Evolutionary conservation across 1,140 invertebrate species (phyloP).

Genomic region (Caenorhabditis inopinata): DNA sequence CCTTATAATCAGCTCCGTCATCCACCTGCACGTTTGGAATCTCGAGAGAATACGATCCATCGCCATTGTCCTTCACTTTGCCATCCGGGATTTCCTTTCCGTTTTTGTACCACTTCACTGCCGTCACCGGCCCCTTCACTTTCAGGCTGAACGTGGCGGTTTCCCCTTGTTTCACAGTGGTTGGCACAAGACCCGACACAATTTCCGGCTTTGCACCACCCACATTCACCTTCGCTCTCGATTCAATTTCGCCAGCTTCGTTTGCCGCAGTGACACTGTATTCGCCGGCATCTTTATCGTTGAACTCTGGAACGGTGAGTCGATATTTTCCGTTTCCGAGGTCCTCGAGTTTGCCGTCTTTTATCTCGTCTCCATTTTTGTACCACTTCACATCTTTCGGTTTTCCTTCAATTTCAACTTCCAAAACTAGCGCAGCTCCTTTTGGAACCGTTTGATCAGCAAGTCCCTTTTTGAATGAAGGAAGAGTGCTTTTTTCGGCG

Average conservation of each 20-base stretch:
- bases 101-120: conserved; percentile 40
- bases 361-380: conserved; percentile 44
- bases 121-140: conserved; percentile 36
- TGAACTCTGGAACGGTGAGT: conserved; percentile 47
- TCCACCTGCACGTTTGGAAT: conserved; percentile 67
- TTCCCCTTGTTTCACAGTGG: conserved; percentile 44
- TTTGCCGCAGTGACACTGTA: conserved; percentile 45
- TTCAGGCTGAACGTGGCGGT: conserved; percentile 47
- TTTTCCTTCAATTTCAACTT: conserved; percentile 63
- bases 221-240: conserved; percentile 41
- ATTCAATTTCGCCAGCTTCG: conserved; percentile 43
- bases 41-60: conserved; percentile 66
- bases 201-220: conserved; percentile 43
- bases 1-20: conserved; percentile 68
- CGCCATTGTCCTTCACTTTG: conserved; percentile 60
- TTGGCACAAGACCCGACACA: conserved; percentile 48
- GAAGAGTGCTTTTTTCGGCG: conserved; percentile 73
- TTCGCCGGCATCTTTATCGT: conserved; percentile 45
- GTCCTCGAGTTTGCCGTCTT: conserved; percentile 42
- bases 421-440: conserved; percentile 54
- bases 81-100: conserved; percentile 56
- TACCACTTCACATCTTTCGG: conserved; percentile 56
- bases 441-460: conserved; percentile 74
- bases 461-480: conserved; percentile 78
- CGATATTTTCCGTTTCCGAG: conserved; percentile 52